These are phyloP conservation scores for Ectropis crepuscularia DNA, from an alignment of 2,888 invertebrate species.

Conservation along the genomic window DNA sequence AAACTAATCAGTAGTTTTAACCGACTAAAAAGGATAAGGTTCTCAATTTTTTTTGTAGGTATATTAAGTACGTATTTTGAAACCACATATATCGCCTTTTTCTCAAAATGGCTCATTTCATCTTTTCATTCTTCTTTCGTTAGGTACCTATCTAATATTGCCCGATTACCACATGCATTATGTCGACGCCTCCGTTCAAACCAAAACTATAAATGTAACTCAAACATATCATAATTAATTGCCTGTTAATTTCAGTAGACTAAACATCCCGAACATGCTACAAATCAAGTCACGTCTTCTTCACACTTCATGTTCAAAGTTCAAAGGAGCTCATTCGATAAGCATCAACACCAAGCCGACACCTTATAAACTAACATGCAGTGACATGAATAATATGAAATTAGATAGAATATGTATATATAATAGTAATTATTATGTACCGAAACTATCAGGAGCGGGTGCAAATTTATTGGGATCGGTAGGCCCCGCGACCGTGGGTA, in stretches of 20 bases:
- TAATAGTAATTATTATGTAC: conserved; percentile 60
- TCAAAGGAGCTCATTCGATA: conserved; percentile 21
- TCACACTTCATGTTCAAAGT: conserved; percentile 5
- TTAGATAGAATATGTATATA: conserved; percentile 1
- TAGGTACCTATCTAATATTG: too few relatives aligned
- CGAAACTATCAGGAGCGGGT: conserved; percentile 88
- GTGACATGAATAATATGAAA: conserved; percentile 34
- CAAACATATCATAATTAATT: background rate
- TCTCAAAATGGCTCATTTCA: too few relatives aligned
- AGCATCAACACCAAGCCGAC: conserved; percentile 46
- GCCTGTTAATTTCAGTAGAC: background rate
- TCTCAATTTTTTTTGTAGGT: too few relatives aligned
- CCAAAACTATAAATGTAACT: background rate
- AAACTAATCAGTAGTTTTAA: too few relatives aligned
- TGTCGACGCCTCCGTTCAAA: too few relatives aligned
- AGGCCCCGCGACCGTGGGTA: conserved; percentile 86
- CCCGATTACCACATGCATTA: too few relatives aligned
- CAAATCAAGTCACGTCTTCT: conserved; percentile 7
- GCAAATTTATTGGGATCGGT: conserved; percentile 86
- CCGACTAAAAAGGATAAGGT: too few relatives aligned
- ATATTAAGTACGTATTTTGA: too few relatives aligned
- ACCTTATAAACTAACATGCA: conserved; percentile 19
- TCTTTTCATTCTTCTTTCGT: too few relatives aligned
- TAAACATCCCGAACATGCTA: conserved; percentile 16
- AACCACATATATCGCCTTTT: too few relatives aligned